These are phyloP conservation scores for Myrmecobius fasciatus DNA, from an alignment of 2,113 vertebrate species.

Conservation along the genomic window DNA sequence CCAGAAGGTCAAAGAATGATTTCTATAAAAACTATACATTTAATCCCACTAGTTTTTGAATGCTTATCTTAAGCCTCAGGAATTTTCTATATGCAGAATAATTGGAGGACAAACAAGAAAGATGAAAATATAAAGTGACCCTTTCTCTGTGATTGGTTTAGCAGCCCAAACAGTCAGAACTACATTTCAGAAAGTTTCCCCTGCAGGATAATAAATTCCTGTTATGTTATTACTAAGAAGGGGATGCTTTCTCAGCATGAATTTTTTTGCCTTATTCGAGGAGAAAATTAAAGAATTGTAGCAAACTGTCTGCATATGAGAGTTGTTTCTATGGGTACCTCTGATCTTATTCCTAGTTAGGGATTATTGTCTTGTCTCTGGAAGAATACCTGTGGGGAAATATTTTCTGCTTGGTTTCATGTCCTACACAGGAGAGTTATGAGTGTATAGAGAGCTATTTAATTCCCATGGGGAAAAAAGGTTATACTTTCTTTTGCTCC, in stretches of 20 bases:
- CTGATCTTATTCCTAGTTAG: neutral
- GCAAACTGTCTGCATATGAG: neutral
- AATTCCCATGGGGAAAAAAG: neutral
- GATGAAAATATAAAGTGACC: neutral
- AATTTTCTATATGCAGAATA: neutral
- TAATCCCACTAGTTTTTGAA: neutral
- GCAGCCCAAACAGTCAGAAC: neutral
- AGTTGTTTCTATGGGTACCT: slow-evolving; percentile 5
- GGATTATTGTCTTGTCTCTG: neutral
- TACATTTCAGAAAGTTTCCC: neutral
- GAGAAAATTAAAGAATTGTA: neutral
- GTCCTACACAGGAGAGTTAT: neutral
- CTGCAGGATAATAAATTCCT: neutral
- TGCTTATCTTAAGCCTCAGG: neutral
- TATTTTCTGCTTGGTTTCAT: neutral
- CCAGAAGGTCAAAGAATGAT: neutral
- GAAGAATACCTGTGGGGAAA: neutral
- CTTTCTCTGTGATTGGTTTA: neutral
- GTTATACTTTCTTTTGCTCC: neutral
- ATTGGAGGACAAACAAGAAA: neutral
- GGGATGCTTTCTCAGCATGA: neutral
- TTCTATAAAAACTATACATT: neutral
- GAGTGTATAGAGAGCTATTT: neutral
- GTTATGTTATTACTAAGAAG: neutral
- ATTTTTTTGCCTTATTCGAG: neutral